Percentiles rank a stretch among this genome's conserved stretches.
phyloP scores from a whole-genome alignment of 2,797 vertebrate species.

The Borostomias antarcticus region DNA sequence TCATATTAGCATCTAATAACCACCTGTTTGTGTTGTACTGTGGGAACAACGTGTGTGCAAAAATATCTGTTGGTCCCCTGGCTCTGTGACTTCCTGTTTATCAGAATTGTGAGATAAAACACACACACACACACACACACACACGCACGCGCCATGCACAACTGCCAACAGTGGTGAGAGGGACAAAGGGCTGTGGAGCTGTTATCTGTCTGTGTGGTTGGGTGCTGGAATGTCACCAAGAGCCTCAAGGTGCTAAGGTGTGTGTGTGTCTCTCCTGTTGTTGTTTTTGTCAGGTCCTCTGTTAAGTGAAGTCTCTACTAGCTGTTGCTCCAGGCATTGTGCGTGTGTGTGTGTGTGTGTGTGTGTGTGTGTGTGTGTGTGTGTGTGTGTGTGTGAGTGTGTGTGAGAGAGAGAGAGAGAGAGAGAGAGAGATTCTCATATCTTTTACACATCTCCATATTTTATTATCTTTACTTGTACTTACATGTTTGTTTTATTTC shows the following conservation, averaged over 20 bases:
- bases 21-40: background rate
- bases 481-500: too few relatives aligned
- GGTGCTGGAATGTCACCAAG: conserved; percentile 38
- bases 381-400: conserved; percentile 47
- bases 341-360: conserved; percentile 11
- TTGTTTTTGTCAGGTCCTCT: background rate
- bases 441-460: too few relatives aligned
- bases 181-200: background rate
- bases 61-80: conserved; percentile 5
- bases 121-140: too few relatives aligned
- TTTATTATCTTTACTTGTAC: too few relatives aligned
- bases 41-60: background rate
- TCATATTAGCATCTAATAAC: background rate
- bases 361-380: conserved; percentile 47
- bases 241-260: conserved; percentile 34
- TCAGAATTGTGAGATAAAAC: background rate
- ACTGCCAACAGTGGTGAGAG: background rate
- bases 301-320: background rate
- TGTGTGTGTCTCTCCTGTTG: conserved; percentile 11
- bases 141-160: background rate
- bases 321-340: background rate
- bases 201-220: conserved; percentile 1
- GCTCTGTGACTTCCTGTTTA: background rate
- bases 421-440: too few relatives aligned
- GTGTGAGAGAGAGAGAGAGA: too few relatives aligned